These are phyloP conservation scores for Zoanthus solanderi DNA, from an alignment of 92 coral and sea anemone genomes.

Conservation along the genomic window DNA sequence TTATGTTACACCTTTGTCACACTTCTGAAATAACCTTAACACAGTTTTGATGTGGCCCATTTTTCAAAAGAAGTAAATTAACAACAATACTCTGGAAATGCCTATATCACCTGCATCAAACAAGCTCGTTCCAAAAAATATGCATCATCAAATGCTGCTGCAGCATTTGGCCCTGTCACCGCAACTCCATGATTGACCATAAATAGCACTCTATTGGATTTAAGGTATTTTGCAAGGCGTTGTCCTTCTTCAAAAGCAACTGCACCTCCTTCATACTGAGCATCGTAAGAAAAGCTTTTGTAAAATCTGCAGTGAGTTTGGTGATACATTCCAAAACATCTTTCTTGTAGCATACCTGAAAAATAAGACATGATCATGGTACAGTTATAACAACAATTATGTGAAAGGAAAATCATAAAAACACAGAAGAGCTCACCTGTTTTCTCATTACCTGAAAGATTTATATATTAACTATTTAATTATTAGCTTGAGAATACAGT, in stretches of 20 bases:
- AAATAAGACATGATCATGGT: background rate
- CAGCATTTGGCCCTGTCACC: conserved; percentile 68
- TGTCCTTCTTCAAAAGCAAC: conserved; percentile 61
- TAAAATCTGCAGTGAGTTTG: conserved; percentile 70
- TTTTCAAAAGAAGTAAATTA: background rate
- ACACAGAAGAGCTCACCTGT: no score
- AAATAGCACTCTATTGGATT: conserved; percentile 68
- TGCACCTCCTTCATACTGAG: conserved; percentile 62
- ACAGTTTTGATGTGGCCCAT: no score
- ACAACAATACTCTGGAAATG: background rate
- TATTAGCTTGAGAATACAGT: no score
- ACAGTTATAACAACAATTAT: background rate
- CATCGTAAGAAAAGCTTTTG: conserved; percentile 74
- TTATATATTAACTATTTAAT: no score
- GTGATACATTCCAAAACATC: conserved; percentile 74
- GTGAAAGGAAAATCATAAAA: background rate
- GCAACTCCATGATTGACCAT: conserved; percentile 84
- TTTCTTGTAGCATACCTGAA: conserved; percentile 73
- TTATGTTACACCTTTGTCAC: background rate
- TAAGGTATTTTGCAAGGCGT: conserved; percentile 67
- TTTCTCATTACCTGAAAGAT: no score
- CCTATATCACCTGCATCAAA: conserved; percentile 68
- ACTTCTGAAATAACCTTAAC: no score
- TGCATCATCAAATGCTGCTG: conserved; percentile 66
- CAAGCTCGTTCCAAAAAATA: conserved; percentile 84